Evolutionary conservation across 2,113 vertebrate species (phyloP), one percentile per base, ranked within the genome.

Genomic region (Triplophysa dalaica): DNA sequence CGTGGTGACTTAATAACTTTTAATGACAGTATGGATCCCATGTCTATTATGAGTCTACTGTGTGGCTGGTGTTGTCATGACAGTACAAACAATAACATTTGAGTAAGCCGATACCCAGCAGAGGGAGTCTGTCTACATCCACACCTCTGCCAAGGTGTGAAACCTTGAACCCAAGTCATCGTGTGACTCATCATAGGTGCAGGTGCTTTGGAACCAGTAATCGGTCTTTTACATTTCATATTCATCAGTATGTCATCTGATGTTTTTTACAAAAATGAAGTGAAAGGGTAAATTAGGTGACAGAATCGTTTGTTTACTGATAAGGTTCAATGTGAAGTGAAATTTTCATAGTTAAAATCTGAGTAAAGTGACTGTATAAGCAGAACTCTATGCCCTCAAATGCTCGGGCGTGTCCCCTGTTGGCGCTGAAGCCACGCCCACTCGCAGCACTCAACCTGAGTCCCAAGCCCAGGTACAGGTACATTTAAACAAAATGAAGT

Each of bases 111-210:
- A 38, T 38, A 38, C 33, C 33, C 33, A 38, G 33, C 33, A 38
- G 33, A 70, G 33, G 38, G 24, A 43, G n/a, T 90, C 81, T 90
- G 91, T 76, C 87, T 87, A 45, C 90, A 88, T 75, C 90, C 86
- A 86, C 81, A 95, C 91, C 86, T 94, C 91, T 60, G 94, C 94
- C n/a, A 95, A 82, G 21, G 92, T 94, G 82, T 84, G 93, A 83
- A 95, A 95, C 89, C 94, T 95, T 41, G 92, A 89, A 63, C 92
- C 93, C 81, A 95, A 58, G 3, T 92, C 92, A 75, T 95, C 90
- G 91, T 91, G 70, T 38, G 92, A 92, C 80, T 93, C 93, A 13
- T 93, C 91, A 88, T 91, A 93, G 79, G 93, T 94, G 86, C 93
- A 94, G 80, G 90, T 93, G 13, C 89, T 91, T 21, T 13, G 0